Base-by-base conservation (phyloP, 2,888 invertebrate genomes). In the Ellobium chinense region DNA sequence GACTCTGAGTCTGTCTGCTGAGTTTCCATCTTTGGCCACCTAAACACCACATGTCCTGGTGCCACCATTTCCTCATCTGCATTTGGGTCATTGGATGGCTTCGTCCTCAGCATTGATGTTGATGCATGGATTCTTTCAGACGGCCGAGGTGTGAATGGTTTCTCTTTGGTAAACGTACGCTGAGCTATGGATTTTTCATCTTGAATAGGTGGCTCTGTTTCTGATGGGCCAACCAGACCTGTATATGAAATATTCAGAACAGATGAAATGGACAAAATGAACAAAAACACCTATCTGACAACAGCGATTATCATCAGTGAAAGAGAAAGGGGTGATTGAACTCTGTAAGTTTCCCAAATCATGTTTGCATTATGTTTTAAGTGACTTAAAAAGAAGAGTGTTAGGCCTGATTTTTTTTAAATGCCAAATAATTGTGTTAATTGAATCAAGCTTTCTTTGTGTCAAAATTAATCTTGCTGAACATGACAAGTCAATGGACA, bases 1-100 rank as follows among this genome's bases (percentile, higher is more conserved):
- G 85, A 84, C 69, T 86, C 85, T 21, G 73, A 54, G 62, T 82
- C 83, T 7, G 78, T 83, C n/a, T 34, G 60, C 31, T 68, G 56
- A 18, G 24, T 5, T 39, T 80, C 80, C 24, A 68, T 66, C 58
- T 80, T 80, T 36, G 80, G 80, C 39, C 66, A 74, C 14, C 73
- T 46, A 24, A 63, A 74, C 5, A 80, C 68, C 37, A 58, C 66
- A 39, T 46, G 4, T 1, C 80, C 80, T 31, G 80, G 27, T 14
- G 58, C 56, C 21, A 80, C 68, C 80, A 80, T 80, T 58, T 80
- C 65, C 68, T 80, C 80, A 18, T 60, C 68, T 7, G 66, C 73
- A 27, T 37, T 63, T 1, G n/a, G 68, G 12, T 66, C 73, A 1
- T 34, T 39, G 24, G 65, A 37, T 1, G 74, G 34, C 31, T 39